Base-by-base conservation (phyloP, 2,113 vertebrate genomes). In the Takifugu flavidus region DNA sequence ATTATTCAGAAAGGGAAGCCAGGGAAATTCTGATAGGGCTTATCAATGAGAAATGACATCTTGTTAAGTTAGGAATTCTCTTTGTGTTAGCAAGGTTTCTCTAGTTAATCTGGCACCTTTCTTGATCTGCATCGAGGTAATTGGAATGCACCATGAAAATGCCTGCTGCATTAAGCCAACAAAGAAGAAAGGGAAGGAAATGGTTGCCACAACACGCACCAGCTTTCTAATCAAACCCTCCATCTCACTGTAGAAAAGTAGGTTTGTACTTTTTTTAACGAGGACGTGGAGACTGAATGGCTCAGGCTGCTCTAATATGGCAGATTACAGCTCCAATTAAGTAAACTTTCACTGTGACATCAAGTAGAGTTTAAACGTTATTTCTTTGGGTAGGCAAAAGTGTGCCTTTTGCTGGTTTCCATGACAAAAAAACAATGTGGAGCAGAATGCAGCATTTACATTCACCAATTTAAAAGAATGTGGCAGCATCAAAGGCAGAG, bases 31-130 rank as follows among this genome's bases (percentile, higher is more conserved):
- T 85, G 78, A 82, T 68, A 56, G 82, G 57, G 62, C 77, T 86
- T 84, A 86, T 90, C 88, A 88, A 86, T 86, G 86, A 86, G 81
- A 74, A 87, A 88, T 86, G 85, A 86, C 82, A 88, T 87, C 80
- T 85, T 88, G 86, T 89, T 90, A 87, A 89, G 85, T 90, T 90
- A 90, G 78, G 75, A 84, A 91, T 91, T 92, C 90, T 88, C 90
- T 92, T 91, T 90, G 88, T 90, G 87, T 87, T 89, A 84, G 85
- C 80, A 74, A 78, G 83, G 76, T 82, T 90, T 87, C 84, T 89
- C 79, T 82, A 77, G 86, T 89, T 90, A 88, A 88, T 90, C 72
- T 88, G 72, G 74, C 85, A 88, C 82, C 75, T 87, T n/a, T 85
- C 85, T 90, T 89, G 82, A 89, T 91, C 88, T 86, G 75, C 79